Evolutionary conservation across 2,113 vertebrate species (phyloP).

Genomic region (Phyllostomus hastatus): DNA sequence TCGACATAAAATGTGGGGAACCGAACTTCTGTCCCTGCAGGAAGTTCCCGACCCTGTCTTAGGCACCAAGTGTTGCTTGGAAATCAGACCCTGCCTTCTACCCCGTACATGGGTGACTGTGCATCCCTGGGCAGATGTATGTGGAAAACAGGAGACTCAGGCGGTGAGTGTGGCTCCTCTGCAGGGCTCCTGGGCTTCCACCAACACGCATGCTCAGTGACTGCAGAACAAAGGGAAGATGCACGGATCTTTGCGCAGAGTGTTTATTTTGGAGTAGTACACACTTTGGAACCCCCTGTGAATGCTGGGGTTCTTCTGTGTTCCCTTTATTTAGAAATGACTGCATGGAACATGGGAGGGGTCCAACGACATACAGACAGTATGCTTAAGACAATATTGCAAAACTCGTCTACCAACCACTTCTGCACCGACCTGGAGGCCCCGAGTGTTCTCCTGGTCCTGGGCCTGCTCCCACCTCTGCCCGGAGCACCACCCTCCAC

Average conservation of each 20-base stretch:
- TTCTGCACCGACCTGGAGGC: not conserved
- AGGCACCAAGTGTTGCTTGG: not conserved
- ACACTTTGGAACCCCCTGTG: not conserved
- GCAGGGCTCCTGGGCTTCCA: not conserved
- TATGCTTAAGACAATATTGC: too few relatives aligned
- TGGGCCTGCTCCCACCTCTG: not conserved
- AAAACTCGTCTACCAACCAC: not conserved
- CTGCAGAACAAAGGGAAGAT: not conserved
- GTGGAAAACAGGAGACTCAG: not conserved
- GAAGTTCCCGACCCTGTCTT: not conserved
- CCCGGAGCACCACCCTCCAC: not conserved
- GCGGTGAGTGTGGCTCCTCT: not conserved
- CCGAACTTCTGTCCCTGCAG: not conserved
- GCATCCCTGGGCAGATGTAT: not conserved
- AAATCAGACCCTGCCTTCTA: rapidly evolving
- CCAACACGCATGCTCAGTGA: too few relatives aligned
- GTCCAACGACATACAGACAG: not conserved
- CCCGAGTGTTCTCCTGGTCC: not conserved
- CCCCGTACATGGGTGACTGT: not conserved
- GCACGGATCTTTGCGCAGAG: not conserved
- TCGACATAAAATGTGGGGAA: rapidly evolving
- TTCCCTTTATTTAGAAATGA: not conserved
- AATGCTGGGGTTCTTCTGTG: not conserved
- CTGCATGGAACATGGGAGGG: not conserved
- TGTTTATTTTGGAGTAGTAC: not conserved